Conservation (phyloP, 2,888 invertebrate genomes). For the Aphidoletes aphidimyza region DNA sequence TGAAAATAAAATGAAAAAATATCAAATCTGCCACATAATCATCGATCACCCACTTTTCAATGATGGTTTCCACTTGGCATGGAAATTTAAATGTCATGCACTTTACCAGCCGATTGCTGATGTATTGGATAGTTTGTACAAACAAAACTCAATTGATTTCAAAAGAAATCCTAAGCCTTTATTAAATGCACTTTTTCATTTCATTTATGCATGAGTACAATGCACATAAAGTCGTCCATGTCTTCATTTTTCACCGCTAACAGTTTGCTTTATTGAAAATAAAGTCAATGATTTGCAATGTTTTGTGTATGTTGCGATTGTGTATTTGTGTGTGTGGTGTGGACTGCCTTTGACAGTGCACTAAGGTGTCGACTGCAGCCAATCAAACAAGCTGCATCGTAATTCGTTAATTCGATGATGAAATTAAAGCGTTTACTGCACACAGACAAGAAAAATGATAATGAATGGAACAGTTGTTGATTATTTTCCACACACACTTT, state of each 20-base stretch:
- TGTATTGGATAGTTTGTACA: not conserved
- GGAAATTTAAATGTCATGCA: constrained; percentile 3
- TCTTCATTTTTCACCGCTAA: not conserved
- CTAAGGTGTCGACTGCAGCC: constrained; percentile 15
- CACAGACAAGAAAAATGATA: not conserved
- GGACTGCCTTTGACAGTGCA: not conserved
- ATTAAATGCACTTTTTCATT: not conserved
- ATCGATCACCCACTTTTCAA: constrained; percentile 5
- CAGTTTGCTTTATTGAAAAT: constrained; percentile 21
- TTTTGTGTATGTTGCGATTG: constrained; percentile 10
- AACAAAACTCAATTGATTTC: not conserved
- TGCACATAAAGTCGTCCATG: too few relatives aligned
- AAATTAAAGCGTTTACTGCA: not conserved
- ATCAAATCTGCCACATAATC: not conserved
- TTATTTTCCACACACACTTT: constrained; percentile 7
- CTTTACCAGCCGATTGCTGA: not conserved
- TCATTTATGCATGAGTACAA: too few relatives aligned
- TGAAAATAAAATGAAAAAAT: not conserved
- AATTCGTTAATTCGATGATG: constrained; percentile 43
- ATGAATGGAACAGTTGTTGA: constrained; percentile 17
- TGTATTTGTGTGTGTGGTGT: not conserved
- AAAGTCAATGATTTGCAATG: not conserved
- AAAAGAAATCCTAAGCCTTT: not conserved
- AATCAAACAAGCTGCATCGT: constrained; percentile 26
- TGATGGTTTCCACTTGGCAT: not conserved